These are phyloP conservation scores for Scolanthus callimorphus DNA, from an alignment of 92 coral and sea anemone genomes.

Conservation along the genomic window DNA sequence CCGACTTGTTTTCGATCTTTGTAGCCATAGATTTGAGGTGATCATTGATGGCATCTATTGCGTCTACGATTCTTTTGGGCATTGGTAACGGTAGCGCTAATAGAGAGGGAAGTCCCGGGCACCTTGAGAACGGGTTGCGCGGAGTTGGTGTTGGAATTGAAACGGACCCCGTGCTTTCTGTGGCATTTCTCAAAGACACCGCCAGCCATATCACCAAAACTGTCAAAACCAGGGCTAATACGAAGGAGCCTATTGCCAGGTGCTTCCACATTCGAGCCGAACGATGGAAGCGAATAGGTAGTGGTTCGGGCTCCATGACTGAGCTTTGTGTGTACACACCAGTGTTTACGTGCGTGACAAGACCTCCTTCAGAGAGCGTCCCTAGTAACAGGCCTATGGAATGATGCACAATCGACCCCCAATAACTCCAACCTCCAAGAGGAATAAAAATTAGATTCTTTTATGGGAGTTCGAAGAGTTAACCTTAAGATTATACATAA, in stretches of 20 bases:
- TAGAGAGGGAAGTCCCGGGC: constrained; percentile 13
- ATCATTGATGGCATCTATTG: constrained; percentile 8
- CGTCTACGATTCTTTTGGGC: constrained; percentile 18
- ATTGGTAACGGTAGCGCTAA: constrained; percentile 20
- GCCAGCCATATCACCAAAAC: not conserved
- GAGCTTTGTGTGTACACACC: not conserved
- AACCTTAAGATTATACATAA: too few species aligned
- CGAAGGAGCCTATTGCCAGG: not conserved
- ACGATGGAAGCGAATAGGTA: not conserved
- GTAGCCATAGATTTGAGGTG: constrained; percentile 19
- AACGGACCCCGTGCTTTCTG: not conserved
- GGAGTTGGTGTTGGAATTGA: not conserved
- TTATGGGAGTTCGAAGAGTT: too few species aligned
- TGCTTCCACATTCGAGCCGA: not conserved
- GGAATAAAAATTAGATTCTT: too few species aligned
- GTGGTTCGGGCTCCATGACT: not conserved
- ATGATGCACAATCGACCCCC: too few species aligned
- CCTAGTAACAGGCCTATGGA: too few species aligned
- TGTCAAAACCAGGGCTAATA: not conserved
- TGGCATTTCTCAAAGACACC: not conserved
- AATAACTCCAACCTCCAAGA: too few species aligned
- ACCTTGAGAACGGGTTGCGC: not conserved
- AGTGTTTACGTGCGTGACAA: too few species aligned
- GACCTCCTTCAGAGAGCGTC: too few species aligned
- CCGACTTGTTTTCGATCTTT: constrained; percentile 21